Conservation (phyloP, 2,797 vertebrate species). For the Sebastes matsubarae region DNA sequence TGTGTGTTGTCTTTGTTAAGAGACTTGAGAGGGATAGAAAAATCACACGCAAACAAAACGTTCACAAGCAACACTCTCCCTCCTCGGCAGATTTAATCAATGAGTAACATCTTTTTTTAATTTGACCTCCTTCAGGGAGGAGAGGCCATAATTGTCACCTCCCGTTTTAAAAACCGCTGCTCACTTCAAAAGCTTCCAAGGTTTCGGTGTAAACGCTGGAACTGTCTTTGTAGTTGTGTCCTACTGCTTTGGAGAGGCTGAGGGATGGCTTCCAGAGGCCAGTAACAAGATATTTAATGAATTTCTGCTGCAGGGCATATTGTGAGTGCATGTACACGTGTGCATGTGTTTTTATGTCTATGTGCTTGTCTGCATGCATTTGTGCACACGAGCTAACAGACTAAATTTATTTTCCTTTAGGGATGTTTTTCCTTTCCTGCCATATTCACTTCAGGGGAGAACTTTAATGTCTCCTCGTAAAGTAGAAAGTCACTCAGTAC, state of each 20-base stretch:
- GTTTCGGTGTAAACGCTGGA: constrained; percentile 36
- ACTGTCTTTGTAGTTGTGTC: constrained; percentile 68
- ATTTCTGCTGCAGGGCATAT: constrained; percentile 45
- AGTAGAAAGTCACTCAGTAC: constrained; percentile 55
- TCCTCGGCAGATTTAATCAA: not conserved
- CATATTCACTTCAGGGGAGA: constrained; percentile 40
- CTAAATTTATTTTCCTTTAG: constrained; percentile 9
- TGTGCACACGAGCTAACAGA: not conserved
- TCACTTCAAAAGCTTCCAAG: constrained; percentile 60
- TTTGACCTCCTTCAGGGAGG: constrained; percentile 20
- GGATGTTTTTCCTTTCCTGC: constrained; percentile 47
- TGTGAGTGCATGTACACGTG: not conserved
- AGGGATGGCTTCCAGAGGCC: constrained; percentile 49
- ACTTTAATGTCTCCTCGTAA: constrained; percentile 66
- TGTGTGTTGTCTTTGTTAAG: constrained; percentile 62
- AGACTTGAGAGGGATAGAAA: constrained; percentile 23
- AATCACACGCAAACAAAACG: constrained; percentile 30
- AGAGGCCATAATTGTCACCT: not conserved
- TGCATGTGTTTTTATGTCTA: constrained; percentile 24
- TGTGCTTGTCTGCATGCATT: constrained; percentile 6
- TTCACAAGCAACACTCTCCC: constrained; percentile 11
- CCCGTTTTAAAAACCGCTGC: constrained; percentile 35
- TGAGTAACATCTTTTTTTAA: constrained; percentile 27
- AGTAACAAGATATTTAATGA: constrained; percentile 68
- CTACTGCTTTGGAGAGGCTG: constrained; percentile 48